Base-by-base conservation (phyloP, 1,140 invertebrate species). In the Bombus polaris region DNA sequence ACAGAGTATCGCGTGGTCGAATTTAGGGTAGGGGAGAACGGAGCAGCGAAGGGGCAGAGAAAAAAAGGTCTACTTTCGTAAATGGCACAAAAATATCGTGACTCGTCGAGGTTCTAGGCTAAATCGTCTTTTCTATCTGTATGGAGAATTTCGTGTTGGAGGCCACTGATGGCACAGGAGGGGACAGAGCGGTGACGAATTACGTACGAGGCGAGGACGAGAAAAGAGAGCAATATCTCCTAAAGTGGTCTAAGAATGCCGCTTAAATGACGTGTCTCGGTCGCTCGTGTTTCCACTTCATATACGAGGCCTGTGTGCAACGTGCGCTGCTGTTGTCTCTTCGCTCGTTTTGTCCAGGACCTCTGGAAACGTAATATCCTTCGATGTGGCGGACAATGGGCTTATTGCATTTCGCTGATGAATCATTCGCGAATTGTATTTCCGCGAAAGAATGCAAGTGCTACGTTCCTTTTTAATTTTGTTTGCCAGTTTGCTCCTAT, bases 21-120 rank as follows among this genome's bases (percentile, higher is more conserved):
- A 59, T 57, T 57, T 57, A 35, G 82, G 59, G 35, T 35, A 68
- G 73, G 35, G 22, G 12, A 25, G 15, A 53, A 13, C 18, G 53
- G 44, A 42, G 37, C 62, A 37, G 22, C 8, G 15, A 6, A 13
- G 53, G 53, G 74, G 57, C 9, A 44, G 13, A 32, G 53, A n/a
- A n/a, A 47, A 74, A 28, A 68, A 57, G 81, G 72, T 74, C 85
- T 42, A 81, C 71, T 81, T 81, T 73, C 32, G 75, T 66, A 80
- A 73, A 85, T 81, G 73, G 66, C 66, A 71, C 10, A 71, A 84
- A 78, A 84, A 84, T 84, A 77, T 84, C 82, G 47, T 71, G 25
- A 15, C 44, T 57, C 28, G 62, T 42, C 62, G 73, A 25, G 44
- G 44, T 77, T 44, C 39, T 74, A 82, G 62, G 57, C 76, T 72